A percentile compares a stretch with the other conserved stretches of the same genome.
These are phyloP conservation scores for Leptopterna dolabrata DNA, from an alignment of 2,888 invertebrate genomes.

Conservation along the genomic window DNA sequence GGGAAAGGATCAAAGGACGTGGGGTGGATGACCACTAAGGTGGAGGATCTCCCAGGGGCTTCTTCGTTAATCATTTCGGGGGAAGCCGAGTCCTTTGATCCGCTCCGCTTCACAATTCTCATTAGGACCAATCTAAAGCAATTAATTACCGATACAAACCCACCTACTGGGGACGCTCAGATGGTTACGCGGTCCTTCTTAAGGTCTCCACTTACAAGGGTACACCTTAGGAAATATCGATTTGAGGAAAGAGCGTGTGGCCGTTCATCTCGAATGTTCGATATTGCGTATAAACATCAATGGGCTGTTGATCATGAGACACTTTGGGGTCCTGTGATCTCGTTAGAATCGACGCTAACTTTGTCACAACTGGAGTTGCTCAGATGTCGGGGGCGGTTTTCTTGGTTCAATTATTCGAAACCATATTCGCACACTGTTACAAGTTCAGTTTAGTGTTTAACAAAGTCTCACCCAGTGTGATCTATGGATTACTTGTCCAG, in stretches of 20 bases:
- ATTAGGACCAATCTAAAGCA: conserved; percentile 55
- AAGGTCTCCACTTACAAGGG: no score
- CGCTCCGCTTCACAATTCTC: conserved; percentile 52
- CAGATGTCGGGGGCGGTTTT: no score
- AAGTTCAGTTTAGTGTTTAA: no score
- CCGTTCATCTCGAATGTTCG: not conserved
- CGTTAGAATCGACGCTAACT: not conserved
- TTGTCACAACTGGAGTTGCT: not conserved
- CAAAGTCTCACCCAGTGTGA: no score
- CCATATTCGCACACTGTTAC: no score
- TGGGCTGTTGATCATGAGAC: not conserved
- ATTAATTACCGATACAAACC: conserved; percentile 56
- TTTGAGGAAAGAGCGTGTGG: not conserved
- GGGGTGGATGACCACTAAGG: conserved; percentile 46
- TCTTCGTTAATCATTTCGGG: conserved; percentile 49
- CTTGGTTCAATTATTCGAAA: no score
- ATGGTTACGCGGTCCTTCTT: not conserved
- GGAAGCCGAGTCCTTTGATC: conserved; percentile 47
- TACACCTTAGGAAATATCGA: not conserved
- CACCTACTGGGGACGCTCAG: not conserved
- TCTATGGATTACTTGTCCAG: no score
- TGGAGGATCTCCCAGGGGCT: conserved; percentile 48
- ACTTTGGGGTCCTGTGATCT: not conserved
- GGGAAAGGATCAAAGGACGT: conserved; percentile 36
- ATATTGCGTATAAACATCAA: not conserved